Base-by-base conservation (phyloP, 2,797 vertebrate species). In the Otus scops region DNA sequence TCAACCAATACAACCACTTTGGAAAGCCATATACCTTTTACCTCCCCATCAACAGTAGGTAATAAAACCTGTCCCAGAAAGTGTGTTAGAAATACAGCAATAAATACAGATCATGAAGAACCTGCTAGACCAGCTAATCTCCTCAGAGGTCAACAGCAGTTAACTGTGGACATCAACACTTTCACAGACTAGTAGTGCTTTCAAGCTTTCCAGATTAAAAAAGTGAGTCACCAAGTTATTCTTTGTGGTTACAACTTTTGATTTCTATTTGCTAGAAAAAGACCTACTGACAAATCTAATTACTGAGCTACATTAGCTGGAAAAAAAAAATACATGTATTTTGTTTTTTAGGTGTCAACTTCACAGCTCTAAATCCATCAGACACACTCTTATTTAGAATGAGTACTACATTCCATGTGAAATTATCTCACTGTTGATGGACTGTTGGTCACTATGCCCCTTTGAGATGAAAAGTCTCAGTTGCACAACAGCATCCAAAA, bases 171-270 rank as follows among this genome's bases (percentile, higher is more conserved):
- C 43, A 41, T 27, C 8, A 48, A 16, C 16, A 76, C 22, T 27
- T 36, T 50, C 32, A 77, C 54, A 51, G 12, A 8, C 38, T 1
- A n/a, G 50, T 13, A 48, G 11, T 1, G 9, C 1, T 24, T 59
- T 53, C 59, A 20, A 11, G 28, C 16, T 60, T 30, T 15, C 23
- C 38, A 32, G 36, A 17, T 1, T 0, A 17, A 28, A 53, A 27
- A 16, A 14, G 4, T 6, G 1, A 20, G 13, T 10, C 7, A 24
- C 5, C 1, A 2, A 60, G 32, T n/a, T 61, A 11, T 26, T 75
- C 18, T 43, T 10, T 36, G 20, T 61, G 34, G 12, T 6, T 60
- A 8, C 43, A 69, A 24, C 23, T n/a, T 17, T 11, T 32, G 19
- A 32, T 22, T 61, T 60, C 59, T 6, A 11, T 36, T 14, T 48